Evolutionary conservation across 2,888 invertebrate genomes (phyloP), one percentile per base, ranked within the genome.

Genomic region (Drosophila mimica): DNA sequence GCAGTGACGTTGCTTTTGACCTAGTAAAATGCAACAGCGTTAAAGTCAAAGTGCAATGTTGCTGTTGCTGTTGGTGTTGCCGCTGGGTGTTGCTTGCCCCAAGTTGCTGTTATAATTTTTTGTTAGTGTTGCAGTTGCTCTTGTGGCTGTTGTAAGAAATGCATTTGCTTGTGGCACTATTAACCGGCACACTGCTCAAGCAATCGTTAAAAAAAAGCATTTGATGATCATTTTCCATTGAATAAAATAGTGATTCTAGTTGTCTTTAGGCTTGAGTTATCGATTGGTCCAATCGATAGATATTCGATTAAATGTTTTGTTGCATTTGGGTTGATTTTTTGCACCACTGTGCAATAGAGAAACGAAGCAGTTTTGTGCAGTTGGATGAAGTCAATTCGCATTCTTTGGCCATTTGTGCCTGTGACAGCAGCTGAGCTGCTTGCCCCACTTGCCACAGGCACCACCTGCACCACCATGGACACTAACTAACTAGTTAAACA

Each of bases 21-120:
- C 85, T 86, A 86, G 85, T 86, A 86, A 89, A 88, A 86, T 74
- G 87, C 90, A 89, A 88, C 88, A 89, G 81, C 81, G 70, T 86
- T 88, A 86, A 90, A 90, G 90, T 86, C 85, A 86, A 88, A 89
- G 86, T 86, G 83, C 86, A 76, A 78, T 73, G 71, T 59, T 64
- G 46, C 56, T 70, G 59, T 36, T 63, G 34, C 40, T 25, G 25
- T n/a, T 49, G 34, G 25, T 54, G 33, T 33, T 43, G 51, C 30
- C 67, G 64, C 34, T 74, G 65, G 61, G 75, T 56, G 17, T 69
- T 53, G 46, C 4, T 63, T 51, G 51, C 20, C n/a, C n/a, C 28
- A 6, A 67, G 30, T 56, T 68, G 68, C 17, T 56, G 33, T 46
- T 49, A 48, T n/a, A 36, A 46, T 36, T 54, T 46, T 38, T 20